A percentile compares a stretch with the other conserved stretches of the same genome.
These are phyloP conservation scores for Camelus bactrianus DNA, from an alignment of 2,113 vertebrate species.

Conservation along the genomic window DNA sequence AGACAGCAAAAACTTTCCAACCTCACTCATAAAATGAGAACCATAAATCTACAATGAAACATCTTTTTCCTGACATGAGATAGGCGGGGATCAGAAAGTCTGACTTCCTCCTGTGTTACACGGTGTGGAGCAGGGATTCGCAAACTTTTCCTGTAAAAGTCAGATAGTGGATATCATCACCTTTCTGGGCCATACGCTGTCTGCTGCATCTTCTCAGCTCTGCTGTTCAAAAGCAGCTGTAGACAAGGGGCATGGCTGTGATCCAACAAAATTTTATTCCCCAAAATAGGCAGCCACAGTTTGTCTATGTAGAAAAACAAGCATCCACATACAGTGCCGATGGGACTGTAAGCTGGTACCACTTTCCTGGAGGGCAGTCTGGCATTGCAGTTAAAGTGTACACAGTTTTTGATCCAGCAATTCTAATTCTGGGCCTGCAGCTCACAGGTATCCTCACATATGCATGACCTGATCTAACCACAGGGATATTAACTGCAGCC, in stretches of 20 bases:
- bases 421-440: background rate
- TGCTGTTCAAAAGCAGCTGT: background rate
- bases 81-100: background rate
- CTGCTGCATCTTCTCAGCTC: background rate
- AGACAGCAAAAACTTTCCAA: background rate
- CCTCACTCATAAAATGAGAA: background rate
- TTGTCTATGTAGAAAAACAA: background rate
- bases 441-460: background rate
- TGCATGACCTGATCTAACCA: background rate
- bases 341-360: background rate
- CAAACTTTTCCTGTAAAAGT: background rate
- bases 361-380: background rate
- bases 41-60: background rate
- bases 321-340: background rate
- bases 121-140: background rate
- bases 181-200: background rate
- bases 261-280: background rate
- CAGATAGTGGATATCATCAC: background rate
- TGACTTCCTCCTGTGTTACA: background rate
- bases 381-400: background rate
- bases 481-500: background rate
- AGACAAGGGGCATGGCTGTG: background rate
- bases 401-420: background rate
- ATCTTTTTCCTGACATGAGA: background rate
- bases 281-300: background rate